These are phyloP conservation scores for Agrilus biguttatus DNA, from an alignment of 2,888 invertebrate species.

Conservation along the genomic window DNA sequence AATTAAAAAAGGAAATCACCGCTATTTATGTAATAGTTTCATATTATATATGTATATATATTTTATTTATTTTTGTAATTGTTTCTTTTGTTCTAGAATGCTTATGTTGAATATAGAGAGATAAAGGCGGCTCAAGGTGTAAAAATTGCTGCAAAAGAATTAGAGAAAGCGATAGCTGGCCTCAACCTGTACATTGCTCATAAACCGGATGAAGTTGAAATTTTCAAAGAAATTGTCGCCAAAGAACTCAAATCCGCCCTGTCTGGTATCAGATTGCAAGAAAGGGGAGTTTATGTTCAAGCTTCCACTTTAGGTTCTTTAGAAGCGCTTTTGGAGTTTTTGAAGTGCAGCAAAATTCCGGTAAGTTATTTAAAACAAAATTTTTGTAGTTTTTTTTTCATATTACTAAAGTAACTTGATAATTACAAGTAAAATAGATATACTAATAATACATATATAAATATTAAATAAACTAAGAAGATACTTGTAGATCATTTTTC, in stretches of 20 bases:
- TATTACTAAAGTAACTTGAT: background rate
- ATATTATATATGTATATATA: too few relatives aligned
- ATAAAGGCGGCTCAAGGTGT: constrained; percentile 95
- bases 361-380: constrained; percentile 40
- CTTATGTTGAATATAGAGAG: constrained; percentile 88
- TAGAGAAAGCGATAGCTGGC: constrained; percentile 96
- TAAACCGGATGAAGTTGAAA: constrained; percentile 87
- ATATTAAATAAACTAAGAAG: too few relatives aligned
- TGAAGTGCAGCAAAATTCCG: constrained; percentile 84
- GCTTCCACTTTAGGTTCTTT: constrained; percentile 98
- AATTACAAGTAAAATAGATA: background rate
- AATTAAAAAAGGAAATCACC: too few relatives aligned
- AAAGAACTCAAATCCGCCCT: constrained; percentile 78
- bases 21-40: too few relatives aligned
- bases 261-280: constrained; percentile 79
- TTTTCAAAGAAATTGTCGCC: constrained; percentile 72
- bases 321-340: constrained; percentile 90
- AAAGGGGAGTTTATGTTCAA: constrained; percentile 96
- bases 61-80: too few relatives aligned
- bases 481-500: too few relatives aligned
- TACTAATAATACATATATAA: too few relatives aligned
- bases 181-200: constrained; percentile 84
- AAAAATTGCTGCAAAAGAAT: constrained; percentile 94
- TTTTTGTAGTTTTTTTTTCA: background rate
- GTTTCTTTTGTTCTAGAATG: constrained; percentile 43